Evolutionary conservation across 2,797 vertebrate genomes (phyloP).

Genomic region (Helicolenus hilgendorfi): DNA sequence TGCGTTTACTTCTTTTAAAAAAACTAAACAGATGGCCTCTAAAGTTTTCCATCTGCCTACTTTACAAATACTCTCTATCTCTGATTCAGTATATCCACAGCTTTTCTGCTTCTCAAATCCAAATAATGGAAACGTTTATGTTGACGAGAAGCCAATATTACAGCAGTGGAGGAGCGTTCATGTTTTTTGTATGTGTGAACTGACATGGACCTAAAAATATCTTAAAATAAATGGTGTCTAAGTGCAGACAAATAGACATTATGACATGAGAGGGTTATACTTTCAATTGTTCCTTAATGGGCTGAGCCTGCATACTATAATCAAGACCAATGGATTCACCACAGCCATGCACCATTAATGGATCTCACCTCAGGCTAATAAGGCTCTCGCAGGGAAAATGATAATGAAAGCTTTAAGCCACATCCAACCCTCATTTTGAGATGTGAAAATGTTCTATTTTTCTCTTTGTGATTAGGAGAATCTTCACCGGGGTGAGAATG

Average conservation of each 20-base stretch:
- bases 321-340: conserved; percentile 66
- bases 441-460: background rate
- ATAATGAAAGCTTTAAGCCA: conserved; percentile 56
- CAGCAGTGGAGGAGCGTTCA: background rate
- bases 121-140: background rate
- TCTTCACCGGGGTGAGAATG: background rate
- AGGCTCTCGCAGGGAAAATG: conserved; percentile 49
- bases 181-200: background rate
- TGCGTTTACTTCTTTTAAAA: background rate
- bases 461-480: conserved; percentile 8
- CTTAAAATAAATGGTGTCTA: conserved; percentile 11
- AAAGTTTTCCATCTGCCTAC: background rate
- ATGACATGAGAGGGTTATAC: conserved; percentile 36
- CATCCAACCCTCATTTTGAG: conserved; percentile 42
- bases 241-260: conserved; percentile 18
- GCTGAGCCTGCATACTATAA: conserved; percentile 49
- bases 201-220: background rate
- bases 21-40: background rate
- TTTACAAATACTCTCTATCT: background rate
- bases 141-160: background rate
- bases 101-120: background rate
- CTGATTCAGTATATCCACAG: background rate
- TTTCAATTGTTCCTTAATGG: conserved; percentile 66
- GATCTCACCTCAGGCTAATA: conserved; percentile 66
- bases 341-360: conserved; percentile 66